These are phyloP conservation scores for Thalassophryne amazonica DNA, from an alignment of 2,797 vertebrate species.

Conservation along the genomic window DNA sequence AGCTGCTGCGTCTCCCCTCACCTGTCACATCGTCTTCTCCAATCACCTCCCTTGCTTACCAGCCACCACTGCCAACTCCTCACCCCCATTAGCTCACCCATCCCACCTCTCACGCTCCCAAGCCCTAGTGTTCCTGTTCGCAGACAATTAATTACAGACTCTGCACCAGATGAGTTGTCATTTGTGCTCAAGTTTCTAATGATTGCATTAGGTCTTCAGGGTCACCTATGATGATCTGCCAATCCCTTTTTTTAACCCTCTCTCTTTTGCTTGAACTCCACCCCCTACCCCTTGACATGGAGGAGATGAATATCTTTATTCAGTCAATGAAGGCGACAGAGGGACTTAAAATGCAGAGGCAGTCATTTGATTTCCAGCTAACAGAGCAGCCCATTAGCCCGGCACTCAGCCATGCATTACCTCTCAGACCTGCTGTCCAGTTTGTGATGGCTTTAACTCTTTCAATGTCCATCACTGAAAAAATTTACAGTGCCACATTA, in stretches of 20 bases:
- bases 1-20: conserved; percentile 21
- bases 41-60: conserved; percentile 8
- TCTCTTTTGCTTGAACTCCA: conserved; percentile 26
- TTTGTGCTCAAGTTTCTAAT: conserved; percentile 76
- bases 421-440: conserved; percentile 48
- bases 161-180: conserved; percentile 68
- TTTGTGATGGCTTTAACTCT: conserved; percentile 52
- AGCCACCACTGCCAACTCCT: not conserved
- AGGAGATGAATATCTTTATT: conserved; percentile 74
- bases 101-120: conserved; percentile 1
- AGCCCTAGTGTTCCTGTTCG: conserved; percentile 44
- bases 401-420: conserved; percentile 73
- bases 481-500: conserved; percentile 1
- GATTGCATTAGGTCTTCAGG: conserved; percentile 67
- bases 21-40: conserved; percentile 37
- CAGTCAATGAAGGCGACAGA: conserved; percentile 68
- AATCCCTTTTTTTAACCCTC: conserved; percentile 6
- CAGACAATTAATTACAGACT: conserved; percentile 73
- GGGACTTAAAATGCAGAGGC: conserved; percentile 76
- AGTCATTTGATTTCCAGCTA: conserved; percentile 77
- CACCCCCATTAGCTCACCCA: not conserved
- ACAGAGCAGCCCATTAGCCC: conserved; percentile 75
- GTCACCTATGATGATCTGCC: conserved; percentile 37
- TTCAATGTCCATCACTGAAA: conserved; percentile 19
- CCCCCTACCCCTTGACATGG: conserved; percentile 45